These are phyloP conservation scores for Chrysodeixis includens DNA, from an alignment of 2,888 invertebrate genomes.

Conservation along the genomic window DNA sequence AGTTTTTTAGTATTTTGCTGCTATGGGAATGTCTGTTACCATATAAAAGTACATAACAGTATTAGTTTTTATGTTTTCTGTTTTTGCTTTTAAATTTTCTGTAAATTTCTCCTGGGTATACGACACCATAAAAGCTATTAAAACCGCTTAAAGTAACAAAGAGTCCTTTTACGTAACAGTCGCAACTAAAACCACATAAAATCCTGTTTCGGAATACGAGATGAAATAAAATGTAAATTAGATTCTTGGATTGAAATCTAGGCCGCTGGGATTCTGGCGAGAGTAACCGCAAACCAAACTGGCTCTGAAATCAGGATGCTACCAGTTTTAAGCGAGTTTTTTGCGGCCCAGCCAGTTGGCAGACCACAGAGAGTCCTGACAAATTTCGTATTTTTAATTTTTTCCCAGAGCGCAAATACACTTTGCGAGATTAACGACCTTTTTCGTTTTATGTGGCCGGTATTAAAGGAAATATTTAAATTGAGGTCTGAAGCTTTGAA, in stretches of 20 bases:
- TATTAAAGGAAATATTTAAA: slow-evolving; percentile 38
- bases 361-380: slow-evolving; percentile 65
- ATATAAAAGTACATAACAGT: too few species aligned
- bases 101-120: too few species aligned
- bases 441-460: slow-evolving; percentile 53
- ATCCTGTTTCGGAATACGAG: slow-evolving; percentile 23
- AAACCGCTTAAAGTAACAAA: neutral
- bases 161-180: neutral
- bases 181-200: neutral
- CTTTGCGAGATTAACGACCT: slow-evolving; percentile 57
- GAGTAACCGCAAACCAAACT: slow-evolving; percentile 71
- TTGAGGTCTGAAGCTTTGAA: slow-evolving; percentile 52
- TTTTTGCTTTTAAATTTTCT: too few species aligned
- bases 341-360: slow-evolving; percentile 68
- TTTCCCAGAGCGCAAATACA: slow-evolving; percentile 60
- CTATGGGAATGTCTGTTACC: neutral
- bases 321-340: slow-evolving; percentile 65
- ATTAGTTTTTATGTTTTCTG: too few species aligned
- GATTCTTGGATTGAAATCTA: slow-evolving; percentile 51
- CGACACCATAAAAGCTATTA: too few species aligned
- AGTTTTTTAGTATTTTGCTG: neutral
- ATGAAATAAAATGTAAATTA: slow-evolving; percentile 42
- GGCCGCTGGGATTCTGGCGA: slow-evolving; percentile 50
- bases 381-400: slow-evolving; percentile 57
- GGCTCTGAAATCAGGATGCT: slow-evolving; percentile 67